These are phyloP conservation scores for Cryptocheilus praepositus DNA, from an alignment of 2,888 invertebrate genomes.

Conservation along the genomic window DNA sequence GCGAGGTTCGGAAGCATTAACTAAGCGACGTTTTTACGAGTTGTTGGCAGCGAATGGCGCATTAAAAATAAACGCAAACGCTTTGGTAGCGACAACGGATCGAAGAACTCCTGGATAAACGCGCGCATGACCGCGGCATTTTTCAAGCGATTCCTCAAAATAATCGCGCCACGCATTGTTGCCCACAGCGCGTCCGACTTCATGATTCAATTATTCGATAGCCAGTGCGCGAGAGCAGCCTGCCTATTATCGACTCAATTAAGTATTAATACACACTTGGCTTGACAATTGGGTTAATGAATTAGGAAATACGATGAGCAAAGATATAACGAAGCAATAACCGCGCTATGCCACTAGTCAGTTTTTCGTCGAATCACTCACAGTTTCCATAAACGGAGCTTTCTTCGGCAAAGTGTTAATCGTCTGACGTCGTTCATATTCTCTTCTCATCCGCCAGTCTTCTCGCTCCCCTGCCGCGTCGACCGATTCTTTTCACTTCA, in stretches of 20 bases:
- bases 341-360: neutral
- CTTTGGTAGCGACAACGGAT: conserved; percentile 32
- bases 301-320: too few relatives aligned
- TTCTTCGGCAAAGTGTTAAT: neutral
- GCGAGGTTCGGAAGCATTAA: conserved; percentile 13
- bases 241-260: too few relatives aligned
- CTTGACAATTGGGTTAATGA: too few relatives aligned
- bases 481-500: neutral
- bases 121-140: conserved; percentile 33
- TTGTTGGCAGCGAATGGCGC: conserved; percentile 27
- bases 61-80: conserved; percentile 34
- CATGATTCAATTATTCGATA: neutral
- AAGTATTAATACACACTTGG: too few relatives aligned
- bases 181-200: neutral
- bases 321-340: too few relatives aligned
- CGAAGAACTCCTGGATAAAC: conserved; percentile 36
- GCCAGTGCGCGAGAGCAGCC: too few relatives aligned
- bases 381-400: too few relatives aligned
- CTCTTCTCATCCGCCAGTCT: neutral
- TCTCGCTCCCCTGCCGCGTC: neutral
- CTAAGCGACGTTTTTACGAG: conserved; percentile 25
- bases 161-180: conserved; percentile 27
- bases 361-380: too few relatives aligned
- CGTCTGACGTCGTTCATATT: conserved; percentile 22
- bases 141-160: conserved; percentile 27